A percentile compares a stretch with the other conserved stretches of the same genome.
phyloP scores from a whole-genome alignment of 2,113 vertebrate species.

The Hepsetus odoe region DNA sequence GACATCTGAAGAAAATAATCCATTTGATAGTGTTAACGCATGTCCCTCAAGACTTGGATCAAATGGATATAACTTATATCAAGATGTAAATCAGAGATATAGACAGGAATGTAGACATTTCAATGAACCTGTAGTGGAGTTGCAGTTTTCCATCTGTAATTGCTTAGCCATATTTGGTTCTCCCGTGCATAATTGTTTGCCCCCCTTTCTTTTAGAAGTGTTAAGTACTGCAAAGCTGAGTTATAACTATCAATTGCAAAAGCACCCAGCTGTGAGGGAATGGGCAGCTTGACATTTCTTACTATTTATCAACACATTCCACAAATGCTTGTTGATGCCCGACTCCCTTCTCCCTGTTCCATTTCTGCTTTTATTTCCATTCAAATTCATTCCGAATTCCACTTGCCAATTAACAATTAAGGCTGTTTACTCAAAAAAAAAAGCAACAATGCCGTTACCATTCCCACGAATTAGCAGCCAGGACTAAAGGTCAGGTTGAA shows the following conservation, averaged over 20 bases:
- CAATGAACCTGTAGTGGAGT: conserved; percentile 31
- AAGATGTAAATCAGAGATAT: too few relatives aligned
- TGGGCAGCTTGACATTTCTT: conserved; percentile 96
- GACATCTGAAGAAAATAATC: too few relatives aligned
- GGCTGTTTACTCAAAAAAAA: conserved; percentile 98
- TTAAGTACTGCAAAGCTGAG: conserved; percentile 87
- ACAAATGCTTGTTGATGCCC: conserved; percentile 89
- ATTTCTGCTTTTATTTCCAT: conserved; percentile 84
- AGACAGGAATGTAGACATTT: too few relatives aligned
- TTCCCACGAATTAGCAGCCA: conserved; percentile 92
- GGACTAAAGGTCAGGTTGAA: conserved; percentile 94
- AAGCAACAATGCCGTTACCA: conserved; percentile 99
- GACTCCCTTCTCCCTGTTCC: conserved; percentile 78
- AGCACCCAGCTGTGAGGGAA: conserved; percentile 85
- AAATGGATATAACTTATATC: too few relatives aligned
- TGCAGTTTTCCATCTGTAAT: conserved; percentile 11
- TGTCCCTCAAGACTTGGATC: too few relatives aligned
- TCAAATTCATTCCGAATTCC: conserved; percentile 83
- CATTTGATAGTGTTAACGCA: too few relatives aligned
- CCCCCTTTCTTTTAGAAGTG: conserved; percentile 26
- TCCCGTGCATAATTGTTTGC: too few relatives aligned
- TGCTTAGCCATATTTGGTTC: neutral
- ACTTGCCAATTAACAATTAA: conserved; percentile 97
- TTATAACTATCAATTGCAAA: conserved; percentile 88
- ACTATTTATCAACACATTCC: conserved; percentile 95